Percentiles rank a stretch among this genome's conserved stretches.
These are phyloP conservation scores for Gadus chalcogrammus DNA, from an alignment of 2,113 vertebrate genomes.

Conservation along the genomic window DNA sequence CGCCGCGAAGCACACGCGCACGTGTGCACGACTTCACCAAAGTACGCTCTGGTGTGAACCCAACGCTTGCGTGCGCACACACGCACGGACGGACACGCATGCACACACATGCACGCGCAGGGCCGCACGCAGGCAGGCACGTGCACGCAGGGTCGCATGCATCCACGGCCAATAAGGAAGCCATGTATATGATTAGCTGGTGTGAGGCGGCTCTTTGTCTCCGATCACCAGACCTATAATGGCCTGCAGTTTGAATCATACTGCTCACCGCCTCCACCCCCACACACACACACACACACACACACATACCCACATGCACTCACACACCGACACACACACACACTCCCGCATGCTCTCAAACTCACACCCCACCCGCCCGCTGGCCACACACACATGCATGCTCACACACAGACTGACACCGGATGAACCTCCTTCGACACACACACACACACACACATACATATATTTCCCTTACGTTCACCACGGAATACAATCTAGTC, in stretches of 20 bases:
- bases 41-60: too few species aligned
- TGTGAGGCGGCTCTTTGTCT: conserved; percentile 55
- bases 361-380: neutral
- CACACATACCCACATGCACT: conserved; percentile 13
- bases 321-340: conserved; percentile 25
- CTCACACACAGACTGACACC: too few species aligned
- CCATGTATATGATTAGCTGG: conserved; percentile 49
- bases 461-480: conserved; percentile 35
- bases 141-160: neutral
- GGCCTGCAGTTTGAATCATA: conserved; percentile 35
- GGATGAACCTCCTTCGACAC: conserved; percentile 22
- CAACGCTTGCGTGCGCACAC: conserved; percentile 4
- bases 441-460: conserved; percentile 17
- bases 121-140: neutral
- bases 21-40: too few species aligned
- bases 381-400: conserved; percentile 11
- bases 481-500: conserved; percentile 19
- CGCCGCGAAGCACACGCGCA: too few species aligned
- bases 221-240: conserved; percentile 48
- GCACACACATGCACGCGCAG: neutral
- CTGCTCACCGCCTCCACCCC: conserved; percentile 1
- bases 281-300: too few species aligned
- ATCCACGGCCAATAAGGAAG: conserved; percentile 26
- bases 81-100: neutral
- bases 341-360: neutral